phyloP scores from a whole-genome alignment of 2,113 vertebrate species.

The Halcyon senegalensis region DNA sequence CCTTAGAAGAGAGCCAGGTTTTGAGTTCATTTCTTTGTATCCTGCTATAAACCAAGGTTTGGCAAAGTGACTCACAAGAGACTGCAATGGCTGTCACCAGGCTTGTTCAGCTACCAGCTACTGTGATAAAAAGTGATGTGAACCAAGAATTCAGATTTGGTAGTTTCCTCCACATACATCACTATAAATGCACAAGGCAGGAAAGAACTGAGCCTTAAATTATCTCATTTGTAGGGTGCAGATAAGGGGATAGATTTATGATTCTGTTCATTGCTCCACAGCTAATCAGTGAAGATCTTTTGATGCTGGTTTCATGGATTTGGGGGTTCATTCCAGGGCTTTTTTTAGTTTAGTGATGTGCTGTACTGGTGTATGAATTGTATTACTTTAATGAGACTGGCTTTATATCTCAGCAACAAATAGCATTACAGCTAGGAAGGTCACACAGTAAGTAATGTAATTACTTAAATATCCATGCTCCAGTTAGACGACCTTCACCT shows the following conservation, averaged over 20 bases:
- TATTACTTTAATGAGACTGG: neutral
- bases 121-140: neutral
- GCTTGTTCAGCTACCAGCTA: neutral
- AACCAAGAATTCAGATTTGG: neutral
- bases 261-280: conserved; percentile 3
- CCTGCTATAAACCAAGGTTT: neutral
- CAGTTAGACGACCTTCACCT: neutral
- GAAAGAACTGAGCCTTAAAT: neutral
- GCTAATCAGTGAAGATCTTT: conserved; percentile 13
- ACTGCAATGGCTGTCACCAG: neutral
- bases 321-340: neutral
- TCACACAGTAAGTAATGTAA: neutral
- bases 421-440: neutral
- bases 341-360: neutral
- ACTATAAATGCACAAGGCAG: neutral
- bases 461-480: neutral
- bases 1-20: neutral
- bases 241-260: neutral
- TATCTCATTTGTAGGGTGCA: neutral
- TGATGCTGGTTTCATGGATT: neutral
- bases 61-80: neutral
- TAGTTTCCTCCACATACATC: neutral
- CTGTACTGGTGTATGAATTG: neutral
- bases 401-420: neutral
- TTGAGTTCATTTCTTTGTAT: neutral